phyloP scores from a whole-genome alignment of 2,113 vertebrate species.

The Etheostoma spectabile region DNA sequence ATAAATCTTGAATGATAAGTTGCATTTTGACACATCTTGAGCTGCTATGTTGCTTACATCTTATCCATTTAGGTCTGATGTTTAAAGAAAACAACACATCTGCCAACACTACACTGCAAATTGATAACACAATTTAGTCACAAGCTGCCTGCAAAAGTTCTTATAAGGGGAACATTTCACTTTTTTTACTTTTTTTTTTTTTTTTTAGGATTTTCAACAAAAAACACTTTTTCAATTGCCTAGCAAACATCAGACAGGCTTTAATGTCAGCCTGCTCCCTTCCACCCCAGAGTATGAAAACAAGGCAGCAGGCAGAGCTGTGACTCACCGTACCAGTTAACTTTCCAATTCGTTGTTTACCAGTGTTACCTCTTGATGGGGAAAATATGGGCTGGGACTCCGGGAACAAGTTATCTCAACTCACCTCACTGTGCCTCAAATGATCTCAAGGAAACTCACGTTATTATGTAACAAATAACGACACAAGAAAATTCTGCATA shows the following conservation, averaged over 20 bases:
- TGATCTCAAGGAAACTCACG: neutral
- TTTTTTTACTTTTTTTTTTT: too few species aligned
- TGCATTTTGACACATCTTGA: neutral
- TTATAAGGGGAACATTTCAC: neutral
- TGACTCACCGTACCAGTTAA: conserved; percentile 11
- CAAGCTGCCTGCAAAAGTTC: neutral
- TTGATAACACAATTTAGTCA: neutral
- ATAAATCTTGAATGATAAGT: neutral
- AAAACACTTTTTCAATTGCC: conserved; percentile 1
- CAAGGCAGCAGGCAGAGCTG: conserved; percentile 19
- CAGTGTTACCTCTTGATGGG: neutral
- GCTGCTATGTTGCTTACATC: neutral
- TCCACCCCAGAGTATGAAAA: conserved; percentile 11
- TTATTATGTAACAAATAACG: conserved; percentile 11
- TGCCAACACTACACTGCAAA: neutral
- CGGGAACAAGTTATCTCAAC: conserved; percentile 18
- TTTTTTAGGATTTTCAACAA: conserved; percentile 3
- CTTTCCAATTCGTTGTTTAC: conserved; percentile 29
- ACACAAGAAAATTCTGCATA: neutral
- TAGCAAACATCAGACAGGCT: conserved; percentile 3
- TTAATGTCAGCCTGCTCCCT: conserved; percentile 46
- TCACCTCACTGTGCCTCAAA: conserved; percentile 15
- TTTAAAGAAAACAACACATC: neutral
- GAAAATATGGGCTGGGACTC: conserved; percentile 12
- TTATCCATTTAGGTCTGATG: neutral